These are phyloP conservation scores for Timema cristinae DNA, from an alignment of 2,888 invertebrate genomes.

Conservation along the genomic window DNA sequence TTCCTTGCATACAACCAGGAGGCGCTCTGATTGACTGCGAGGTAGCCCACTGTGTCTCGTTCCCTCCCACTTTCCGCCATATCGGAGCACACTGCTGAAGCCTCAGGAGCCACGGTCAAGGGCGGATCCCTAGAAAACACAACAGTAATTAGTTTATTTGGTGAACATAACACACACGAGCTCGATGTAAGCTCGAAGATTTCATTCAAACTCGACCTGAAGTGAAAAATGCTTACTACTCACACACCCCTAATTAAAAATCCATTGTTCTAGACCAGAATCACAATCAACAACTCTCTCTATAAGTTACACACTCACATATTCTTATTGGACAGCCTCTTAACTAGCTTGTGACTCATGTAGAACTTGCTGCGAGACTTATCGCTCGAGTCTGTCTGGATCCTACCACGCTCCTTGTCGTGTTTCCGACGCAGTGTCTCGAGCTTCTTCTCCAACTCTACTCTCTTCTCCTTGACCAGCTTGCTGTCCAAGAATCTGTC, in stretches of 20 bases:
- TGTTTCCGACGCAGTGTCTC: constrained; percentile 77
- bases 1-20: constrained; percentile 60
- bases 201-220: too few relatives aligned
- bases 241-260: too few relatives aligned
- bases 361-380: constrained; percentile 67
- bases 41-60: constrained; percentile 48
- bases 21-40: constrained; percentile 60
- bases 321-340: constrained; percentile 71
- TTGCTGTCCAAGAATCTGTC: constrained; percentile 79
- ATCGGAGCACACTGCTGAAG: constrained; percentile 50
- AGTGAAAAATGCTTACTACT: too few relatives aligned
- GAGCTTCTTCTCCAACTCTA: constrained; percentile 83
- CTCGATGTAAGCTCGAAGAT: too few relatives aligned
- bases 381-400: constrained; percentile 57
- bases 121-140: too few relatives aligned
- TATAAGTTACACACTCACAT: constrained; percentile 65
- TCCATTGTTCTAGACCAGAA: too few relatives aligned
- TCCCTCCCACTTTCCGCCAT: constrained; percentile 50
- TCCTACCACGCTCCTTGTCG: constrained; percentile 61
- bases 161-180: too few relatives aligned
- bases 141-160: too few relatives aligned
- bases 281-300: too few relatives aligned
- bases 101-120: too few relatives aligned
- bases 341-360: constrained; percentile 68
- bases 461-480: constrained; percentile 72